Conservation (phyloP, 2,113 vertebrate genomes). For the Megalops atlanticus region DNA sequence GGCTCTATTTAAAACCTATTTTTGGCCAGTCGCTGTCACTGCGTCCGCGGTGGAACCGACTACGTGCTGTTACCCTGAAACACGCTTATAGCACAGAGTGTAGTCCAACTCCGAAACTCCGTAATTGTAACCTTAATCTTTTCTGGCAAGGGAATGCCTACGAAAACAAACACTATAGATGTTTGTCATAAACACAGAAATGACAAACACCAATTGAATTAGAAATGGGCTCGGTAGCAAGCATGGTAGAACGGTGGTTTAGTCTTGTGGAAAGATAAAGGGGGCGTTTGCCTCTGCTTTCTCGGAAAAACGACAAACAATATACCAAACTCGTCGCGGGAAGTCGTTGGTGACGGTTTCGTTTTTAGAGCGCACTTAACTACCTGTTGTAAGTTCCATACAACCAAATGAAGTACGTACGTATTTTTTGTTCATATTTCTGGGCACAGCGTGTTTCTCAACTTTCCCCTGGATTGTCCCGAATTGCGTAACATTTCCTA, state of each 20-base stretch:
- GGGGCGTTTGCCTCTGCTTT: not conserved
- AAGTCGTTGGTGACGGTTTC: not conserved
- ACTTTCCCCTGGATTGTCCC: not conserved
- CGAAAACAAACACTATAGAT: not conserved
- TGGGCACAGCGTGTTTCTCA: not conserved
- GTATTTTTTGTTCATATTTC: not conserved
- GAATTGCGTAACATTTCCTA: not conserved
- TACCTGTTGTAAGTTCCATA: not conserved
- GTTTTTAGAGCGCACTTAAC: not conserved
- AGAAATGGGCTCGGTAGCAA: not conserved
- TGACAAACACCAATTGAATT: not conserved
- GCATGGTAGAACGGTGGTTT: not conserved
- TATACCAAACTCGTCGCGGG: not conserved
- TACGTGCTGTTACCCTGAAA: not conserved
- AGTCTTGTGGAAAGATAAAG: not conserved
- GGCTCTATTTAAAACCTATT: constrained; percentile 5
- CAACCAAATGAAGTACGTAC: not conserved
- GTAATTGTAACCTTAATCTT: not conserved
- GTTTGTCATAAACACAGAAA: not conserved
- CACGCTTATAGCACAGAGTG: not conserved
- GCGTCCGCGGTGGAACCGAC: not conserved
- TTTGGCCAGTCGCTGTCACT: not conserved
- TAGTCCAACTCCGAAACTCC: constrained; percentile 8
- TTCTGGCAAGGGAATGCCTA: not conserved
- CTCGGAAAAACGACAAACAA: not conserved